Conservation (phyloP, 2,113 vertebrate genomes). For the Psophia crepitans region DNA sequence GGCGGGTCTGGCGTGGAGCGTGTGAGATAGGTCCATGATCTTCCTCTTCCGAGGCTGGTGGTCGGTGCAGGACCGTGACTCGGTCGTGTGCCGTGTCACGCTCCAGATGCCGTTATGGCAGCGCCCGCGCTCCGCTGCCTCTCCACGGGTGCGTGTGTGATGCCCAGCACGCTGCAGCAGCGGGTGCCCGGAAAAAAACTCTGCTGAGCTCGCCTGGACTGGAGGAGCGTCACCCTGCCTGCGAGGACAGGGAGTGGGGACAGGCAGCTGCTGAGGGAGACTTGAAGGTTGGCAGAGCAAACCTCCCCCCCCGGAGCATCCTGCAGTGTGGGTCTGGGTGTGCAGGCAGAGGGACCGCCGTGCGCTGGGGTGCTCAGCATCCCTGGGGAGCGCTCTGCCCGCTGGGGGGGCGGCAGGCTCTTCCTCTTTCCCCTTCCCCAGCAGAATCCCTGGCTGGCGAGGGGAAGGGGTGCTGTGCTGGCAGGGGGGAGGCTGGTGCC, state of each 20-base stretch:
- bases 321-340: not conserved
- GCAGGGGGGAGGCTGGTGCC: no score
- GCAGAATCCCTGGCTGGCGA: accelerated
- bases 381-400: not conserved
- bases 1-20: not conserved
- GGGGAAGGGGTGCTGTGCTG: not conserved
- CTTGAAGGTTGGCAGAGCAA: not conserved
- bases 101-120: not conserved
- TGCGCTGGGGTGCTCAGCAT: not conserved
- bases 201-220: not conserved
- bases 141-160: not conserved
- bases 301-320: not conserved
- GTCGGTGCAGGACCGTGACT: not conserved
- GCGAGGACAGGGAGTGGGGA: not conserved
- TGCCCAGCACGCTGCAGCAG: not conserved
- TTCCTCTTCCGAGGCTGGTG: not conserved
- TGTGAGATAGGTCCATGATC: accelerated
- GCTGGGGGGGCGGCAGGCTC: not conserved
- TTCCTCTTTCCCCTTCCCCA: not conserved
- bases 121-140: not conserved
- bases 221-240: not conserved
- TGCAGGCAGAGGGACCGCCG: not conserved
- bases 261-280: not conserved
- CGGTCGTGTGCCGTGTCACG: not conserved
- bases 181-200: not conserved